A percentile compares a stretch with the other conserved stretches of the same genome.
phyloP scores from a whole-genome alignment of 2,113 vertebrate species.

The Podarcis cretensis region DNA sequence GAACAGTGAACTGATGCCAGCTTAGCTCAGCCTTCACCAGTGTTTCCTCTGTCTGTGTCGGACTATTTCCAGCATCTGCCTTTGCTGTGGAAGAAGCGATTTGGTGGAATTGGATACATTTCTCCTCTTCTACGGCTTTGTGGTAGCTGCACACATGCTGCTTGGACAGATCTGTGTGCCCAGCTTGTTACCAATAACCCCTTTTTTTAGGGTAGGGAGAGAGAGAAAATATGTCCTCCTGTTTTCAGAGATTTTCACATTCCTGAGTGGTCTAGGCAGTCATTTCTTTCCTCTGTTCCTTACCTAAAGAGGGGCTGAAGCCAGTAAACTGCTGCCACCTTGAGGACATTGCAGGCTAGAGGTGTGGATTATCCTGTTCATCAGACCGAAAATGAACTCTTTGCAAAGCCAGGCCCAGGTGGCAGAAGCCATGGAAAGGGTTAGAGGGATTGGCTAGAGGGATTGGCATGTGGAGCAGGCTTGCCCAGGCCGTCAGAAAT shows the following conservation, averaged over 20 bases:
- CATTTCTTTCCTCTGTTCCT: background rate
- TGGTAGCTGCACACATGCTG: background rate
- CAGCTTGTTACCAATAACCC: background rate
- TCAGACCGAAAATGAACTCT: background rate
- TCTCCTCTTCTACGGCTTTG: background rate
- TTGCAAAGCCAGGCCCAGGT: background rate
- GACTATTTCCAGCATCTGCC: background rate
- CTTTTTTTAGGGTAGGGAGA: background rate
- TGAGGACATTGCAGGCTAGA: slow-evolving; percentile 3
- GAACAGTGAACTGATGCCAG: background rate
- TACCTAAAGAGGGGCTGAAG: background rate
- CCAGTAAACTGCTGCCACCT: slow-evolving; percentile 20
- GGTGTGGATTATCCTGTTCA: background rate
- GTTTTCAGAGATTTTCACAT: background rate
- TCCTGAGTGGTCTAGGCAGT: background rate
- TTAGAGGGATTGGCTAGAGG: background rate
- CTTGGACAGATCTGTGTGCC: background rate
- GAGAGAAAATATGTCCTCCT: background rate
- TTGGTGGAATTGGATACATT: background rate
- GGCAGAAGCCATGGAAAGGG: background rate
- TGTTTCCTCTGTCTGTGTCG: background rate
- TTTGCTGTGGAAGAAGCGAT: background rate
- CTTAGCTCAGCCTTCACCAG: background rate
- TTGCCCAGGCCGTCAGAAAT: too few species aligned
- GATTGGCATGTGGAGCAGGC: background rate